These are phyloP conservation scores for Aplocera efformata DNA, from an alignment of 2,888 invertebrate genomes.

Conservation along the genomic window DNA sequence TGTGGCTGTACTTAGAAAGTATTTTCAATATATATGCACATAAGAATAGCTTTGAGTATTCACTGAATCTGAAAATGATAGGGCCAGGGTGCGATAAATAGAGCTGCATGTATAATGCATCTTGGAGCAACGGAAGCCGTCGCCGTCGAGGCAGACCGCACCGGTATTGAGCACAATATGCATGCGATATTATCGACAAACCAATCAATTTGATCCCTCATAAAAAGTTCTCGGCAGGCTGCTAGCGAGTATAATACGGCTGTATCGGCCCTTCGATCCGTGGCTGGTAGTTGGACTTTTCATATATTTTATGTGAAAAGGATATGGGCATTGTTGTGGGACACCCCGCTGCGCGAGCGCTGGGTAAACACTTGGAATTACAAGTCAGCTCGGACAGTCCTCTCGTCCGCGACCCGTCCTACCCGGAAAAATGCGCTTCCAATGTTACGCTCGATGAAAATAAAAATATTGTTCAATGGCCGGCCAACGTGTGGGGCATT, in stretches of 20 bases:
- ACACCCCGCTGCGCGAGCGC: conserved; percentile 66
- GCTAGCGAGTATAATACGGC: conserved; percentile 65
- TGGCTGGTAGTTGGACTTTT: conserved; percentile 71
- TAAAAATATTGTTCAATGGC: conserved; percentile 56
- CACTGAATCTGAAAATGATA: conserved; percentile 51
- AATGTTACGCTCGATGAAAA: conserved; percentile 71
- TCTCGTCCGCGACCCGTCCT: conserved; percentile 33
- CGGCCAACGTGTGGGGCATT: conserved; percentile 37
- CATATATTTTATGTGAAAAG: conserved; percentile 81
- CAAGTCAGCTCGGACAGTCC: conserved; percentile 63
- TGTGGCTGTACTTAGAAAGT: too few species aligned
- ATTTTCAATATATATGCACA: too few species aligned
- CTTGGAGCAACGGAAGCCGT: conserved; percentile 46
- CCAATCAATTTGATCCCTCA: conserved; percentile 80
- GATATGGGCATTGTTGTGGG: conserved; percentile 77
- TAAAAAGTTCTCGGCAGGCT: conserved; percentile 75
- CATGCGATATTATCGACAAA: conserved; percentile 73
- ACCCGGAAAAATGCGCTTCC: conserved; percentile 72
- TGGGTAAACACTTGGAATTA: conserved; percentile 79
- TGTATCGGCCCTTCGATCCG: conserved; percentile 72
- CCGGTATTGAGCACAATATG: conserved; percentile 50
- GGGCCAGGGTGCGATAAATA: conserved; percentile 64
- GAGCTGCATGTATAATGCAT: conserved; percentile 47
- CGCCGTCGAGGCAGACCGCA: conserved; percentile 32
- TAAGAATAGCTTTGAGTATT: conserved; percentile 42